phyloP scores from a whole-genome alignment of 2,113 vertebrate genomes.

The Felis chaus region DNA sequence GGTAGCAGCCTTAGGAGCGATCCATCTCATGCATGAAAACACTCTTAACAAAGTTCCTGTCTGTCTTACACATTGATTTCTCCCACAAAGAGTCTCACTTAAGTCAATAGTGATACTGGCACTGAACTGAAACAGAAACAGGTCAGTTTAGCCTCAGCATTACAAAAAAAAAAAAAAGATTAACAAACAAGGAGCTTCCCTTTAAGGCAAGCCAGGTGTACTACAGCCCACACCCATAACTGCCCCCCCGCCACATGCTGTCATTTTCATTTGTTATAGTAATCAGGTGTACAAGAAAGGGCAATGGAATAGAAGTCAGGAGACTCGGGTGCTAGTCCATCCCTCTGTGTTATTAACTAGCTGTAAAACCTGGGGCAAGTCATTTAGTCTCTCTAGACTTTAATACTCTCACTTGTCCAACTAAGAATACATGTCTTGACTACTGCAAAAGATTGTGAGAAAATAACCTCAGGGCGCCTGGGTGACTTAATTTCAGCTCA shows the following conservation, averaged over 20 bases:
- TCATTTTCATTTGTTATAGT: not conserved
- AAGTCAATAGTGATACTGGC: not conserved
- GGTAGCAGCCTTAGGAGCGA: slow-evolving; percentile 1
- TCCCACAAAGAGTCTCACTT: slow-evolving; percentile 28
- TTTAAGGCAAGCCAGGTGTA: not conserved
- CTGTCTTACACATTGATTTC: slow-evolving; percentile 37
- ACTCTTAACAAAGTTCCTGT: slow-evolving; percentile 35
- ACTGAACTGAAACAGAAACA: slow-evolving; percentile 12
- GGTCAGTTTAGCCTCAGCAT: slow-evolving; percentile 27
- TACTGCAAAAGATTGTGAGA: not conserved
- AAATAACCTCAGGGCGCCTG: not conserved
- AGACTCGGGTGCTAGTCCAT: not conserved
- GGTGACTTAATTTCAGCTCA: too few species aligned
- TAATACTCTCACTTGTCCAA: slow-evolving; percentile 29
- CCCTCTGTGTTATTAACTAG: slow-evolving; percentile 34
- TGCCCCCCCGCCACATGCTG: too few species aligned
- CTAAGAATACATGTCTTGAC: not conserved
- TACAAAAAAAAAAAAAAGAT: not conserved
- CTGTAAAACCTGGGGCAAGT: not conserved
- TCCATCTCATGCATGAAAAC: slow-evolving; percentile 24
- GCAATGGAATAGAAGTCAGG: not conserved
- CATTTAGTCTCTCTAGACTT: slow-evolving; percentile 31
- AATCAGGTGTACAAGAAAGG: not conserved
- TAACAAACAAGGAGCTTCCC: not conserved
- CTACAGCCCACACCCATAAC: not conserved